Conservation (phyloP, 2,113 vertebrate species). For the Triplophysa siluroides region DNA sequence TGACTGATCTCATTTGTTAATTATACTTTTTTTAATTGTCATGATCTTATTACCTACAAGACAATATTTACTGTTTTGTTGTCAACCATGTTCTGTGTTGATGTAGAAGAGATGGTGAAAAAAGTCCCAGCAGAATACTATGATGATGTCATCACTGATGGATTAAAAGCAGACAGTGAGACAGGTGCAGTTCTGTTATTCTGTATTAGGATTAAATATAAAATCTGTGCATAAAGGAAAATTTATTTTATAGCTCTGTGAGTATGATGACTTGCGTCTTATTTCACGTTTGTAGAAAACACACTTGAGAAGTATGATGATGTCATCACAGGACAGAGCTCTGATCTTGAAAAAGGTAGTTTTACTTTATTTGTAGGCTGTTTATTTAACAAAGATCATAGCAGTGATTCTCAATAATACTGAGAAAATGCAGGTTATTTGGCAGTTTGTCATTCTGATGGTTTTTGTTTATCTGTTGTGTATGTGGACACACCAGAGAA, state of each 20-base stretch:
- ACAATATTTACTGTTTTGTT: not conserved
- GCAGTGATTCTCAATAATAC: not conserved
- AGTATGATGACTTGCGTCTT: not conserved
- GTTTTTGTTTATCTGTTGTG: not conserved
- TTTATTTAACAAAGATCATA: too few relatives aligned
- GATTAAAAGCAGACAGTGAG: not conserved
- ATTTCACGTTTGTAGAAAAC: slow-evolving; percentile 32
- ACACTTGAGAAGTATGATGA: slow-evolving; percentile 38
- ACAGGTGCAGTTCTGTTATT: slow-evolving; percentile 14
- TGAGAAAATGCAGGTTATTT: not conserved
- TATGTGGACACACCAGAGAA: not conserved
- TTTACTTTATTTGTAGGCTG: too few relatives aligned
- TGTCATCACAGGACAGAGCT: not conserved
- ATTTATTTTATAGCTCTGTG: not conserved
- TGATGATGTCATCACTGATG: slow-evolving; percentile 3
- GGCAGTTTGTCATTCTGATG: too few relatives aligned
- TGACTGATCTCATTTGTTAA: not conserved
- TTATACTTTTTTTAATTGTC: not conserved
- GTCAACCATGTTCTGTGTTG: not conserved
- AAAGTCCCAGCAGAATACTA: not conserved
- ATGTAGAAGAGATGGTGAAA: slow-evolving; percentile 16
- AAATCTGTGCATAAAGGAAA: not conserved
- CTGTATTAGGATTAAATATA: not conserved
- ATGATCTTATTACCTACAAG: not conserved
- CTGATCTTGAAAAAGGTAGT: not conserved